phyloP scores from a whole-genome alignment of 2,113 vertebrate species.

The Vulpes ferrilata region DNA sequence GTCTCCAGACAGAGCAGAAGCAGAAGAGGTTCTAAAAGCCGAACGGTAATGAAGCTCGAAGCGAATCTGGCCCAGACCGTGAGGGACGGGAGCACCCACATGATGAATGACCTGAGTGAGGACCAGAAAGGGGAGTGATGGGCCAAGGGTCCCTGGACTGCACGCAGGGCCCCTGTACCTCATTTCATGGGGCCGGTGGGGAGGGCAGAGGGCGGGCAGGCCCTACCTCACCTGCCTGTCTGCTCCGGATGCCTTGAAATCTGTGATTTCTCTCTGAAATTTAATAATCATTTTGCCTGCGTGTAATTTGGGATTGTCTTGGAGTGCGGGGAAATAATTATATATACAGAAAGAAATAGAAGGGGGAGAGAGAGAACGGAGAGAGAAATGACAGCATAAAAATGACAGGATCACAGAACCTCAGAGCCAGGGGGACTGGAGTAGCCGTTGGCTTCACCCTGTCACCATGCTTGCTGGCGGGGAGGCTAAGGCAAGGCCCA shows the following conservation, averaged over 20 bases:
- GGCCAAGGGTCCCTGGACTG: too few relatives aligned
- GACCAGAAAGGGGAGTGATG: neutral
- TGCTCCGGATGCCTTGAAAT: slow-evolving; percentile 74
- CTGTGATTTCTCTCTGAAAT: slow-evolving; percentile 73
- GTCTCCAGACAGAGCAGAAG: neutral
- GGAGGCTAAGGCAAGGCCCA: slow-evolving; percentile 17
- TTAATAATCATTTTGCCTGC: slow-evolving; percentile 84
- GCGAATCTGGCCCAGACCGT: neutral
- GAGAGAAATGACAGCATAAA: slow-evolving; percentile 26
- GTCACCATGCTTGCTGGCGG: neutral
- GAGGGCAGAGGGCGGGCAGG: neutral
- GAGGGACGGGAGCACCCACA: neutral
- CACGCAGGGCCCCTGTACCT: neutral
- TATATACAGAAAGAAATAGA: slow-evolving; percentile 82
- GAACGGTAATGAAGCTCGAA: neutral
- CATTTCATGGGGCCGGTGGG: neutral
- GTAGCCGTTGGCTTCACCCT: neutral
- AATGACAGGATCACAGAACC: neutral
- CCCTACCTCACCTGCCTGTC: slow-evolving; percentile 21
- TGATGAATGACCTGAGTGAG: neutral
- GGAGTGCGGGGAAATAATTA: slow-evolving; percentile 84
- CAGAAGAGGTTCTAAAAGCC: neutral
- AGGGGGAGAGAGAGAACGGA: slow-evolving; percentile 28
- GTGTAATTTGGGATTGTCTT: slow-evolving; percentile 79
- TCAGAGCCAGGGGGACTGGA: neutral